These are phyloP conservation scores for Cairina moschata DNA, from an alignment of 2,113 vertebrate genomes.

Conservation along the genomic window DNA sequence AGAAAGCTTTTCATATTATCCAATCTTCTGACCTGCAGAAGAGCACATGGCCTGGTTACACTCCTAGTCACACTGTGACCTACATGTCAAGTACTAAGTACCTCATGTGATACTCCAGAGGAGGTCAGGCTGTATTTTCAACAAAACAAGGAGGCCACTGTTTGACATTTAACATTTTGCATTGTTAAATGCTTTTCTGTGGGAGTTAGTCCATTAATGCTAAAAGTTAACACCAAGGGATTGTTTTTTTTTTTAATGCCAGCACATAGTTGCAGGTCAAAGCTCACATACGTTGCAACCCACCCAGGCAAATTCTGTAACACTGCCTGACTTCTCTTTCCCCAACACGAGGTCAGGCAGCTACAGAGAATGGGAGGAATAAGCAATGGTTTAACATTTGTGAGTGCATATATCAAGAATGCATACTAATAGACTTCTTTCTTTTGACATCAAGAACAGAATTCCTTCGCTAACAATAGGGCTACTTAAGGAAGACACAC, in stretches of 20 bases:
- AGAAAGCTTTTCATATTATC: not conserved
- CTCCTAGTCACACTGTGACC: not conserved
- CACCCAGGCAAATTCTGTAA: constrained; percentile 33
- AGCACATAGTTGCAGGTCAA: constrained; percentile 55
- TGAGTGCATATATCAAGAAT: constrained; percentile 19
- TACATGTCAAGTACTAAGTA: not conserved
- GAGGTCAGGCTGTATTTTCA: constrained; percentile 5
- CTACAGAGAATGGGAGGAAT: constrained; percentile 5
- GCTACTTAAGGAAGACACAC: not conserved
- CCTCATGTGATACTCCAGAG: not conserved
- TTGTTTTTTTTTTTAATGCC: not conserved
- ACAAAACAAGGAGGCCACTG: not conserved
- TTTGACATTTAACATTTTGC: constrained; percentile 6
- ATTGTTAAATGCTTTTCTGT: not conserved
- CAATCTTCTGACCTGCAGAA: not conserved
- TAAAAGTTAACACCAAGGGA: not conserved
- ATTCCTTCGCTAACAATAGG: constrained; percentile 40
- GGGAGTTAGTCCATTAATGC: constrained; percentile 11
- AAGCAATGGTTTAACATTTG: constrained; percentile 6
- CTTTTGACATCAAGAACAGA: not conserved
- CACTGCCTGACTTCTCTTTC: not conserved
- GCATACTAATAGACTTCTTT: constrained; percentile 29
- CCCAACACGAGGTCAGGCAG: not conserved
- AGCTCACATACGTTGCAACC: constrained; percentile 41
- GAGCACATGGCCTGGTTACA: not conserved